Conservation (phyloP, 2,797 vertebrate species). For the Micromesistius poutassou region DNA sequence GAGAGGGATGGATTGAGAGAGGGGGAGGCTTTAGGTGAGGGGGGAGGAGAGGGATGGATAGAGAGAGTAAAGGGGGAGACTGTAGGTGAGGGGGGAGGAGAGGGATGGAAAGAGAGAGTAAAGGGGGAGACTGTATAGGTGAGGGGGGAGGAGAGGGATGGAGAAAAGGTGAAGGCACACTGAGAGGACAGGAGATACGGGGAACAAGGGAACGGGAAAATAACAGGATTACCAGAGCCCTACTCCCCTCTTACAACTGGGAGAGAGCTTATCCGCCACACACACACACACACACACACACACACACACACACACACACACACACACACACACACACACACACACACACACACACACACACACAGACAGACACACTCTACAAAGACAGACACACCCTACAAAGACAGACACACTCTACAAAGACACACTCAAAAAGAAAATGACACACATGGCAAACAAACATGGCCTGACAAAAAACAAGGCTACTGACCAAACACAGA, state of each 20-base stretch:
- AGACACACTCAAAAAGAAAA: not conserved
- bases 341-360: slow-evolving; percentile 7
- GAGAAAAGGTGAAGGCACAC: not conserved
- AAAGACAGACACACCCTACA: not conserved
- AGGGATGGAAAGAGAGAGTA: no score
- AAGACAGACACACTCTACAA: not conserved
- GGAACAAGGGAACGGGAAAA: slow-evolving; percentile 32
- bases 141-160: not conserved
- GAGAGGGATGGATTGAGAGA: not conserved
- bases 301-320: slow-evolving; percentile 16
- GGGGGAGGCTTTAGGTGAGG: not conserved
- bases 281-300: slow-evolving; percentile 7
- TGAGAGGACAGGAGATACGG: slow-evolving; percentile 44
- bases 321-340: not conserved
- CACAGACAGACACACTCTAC: slow-evolving; percentile 9
- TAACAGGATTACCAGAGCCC: slow-evolving; percentile 52
- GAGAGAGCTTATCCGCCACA: slow-evolving; percentile 38
- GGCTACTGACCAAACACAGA: not conserved
- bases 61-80: not conserved
- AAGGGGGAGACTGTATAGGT: not conserved
- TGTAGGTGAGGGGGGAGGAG: not conserved
- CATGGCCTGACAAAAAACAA: no score
- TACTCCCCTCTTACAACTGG: slow-evolving; percentile 43
- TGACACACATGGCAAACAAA: no score
- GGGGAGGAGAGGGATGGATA: not conserved